Evolutionary conservation across 2,888 invertebrate species (phyloP).

Genomic region (Acanthococcus lagerstroemiae): DNA sequence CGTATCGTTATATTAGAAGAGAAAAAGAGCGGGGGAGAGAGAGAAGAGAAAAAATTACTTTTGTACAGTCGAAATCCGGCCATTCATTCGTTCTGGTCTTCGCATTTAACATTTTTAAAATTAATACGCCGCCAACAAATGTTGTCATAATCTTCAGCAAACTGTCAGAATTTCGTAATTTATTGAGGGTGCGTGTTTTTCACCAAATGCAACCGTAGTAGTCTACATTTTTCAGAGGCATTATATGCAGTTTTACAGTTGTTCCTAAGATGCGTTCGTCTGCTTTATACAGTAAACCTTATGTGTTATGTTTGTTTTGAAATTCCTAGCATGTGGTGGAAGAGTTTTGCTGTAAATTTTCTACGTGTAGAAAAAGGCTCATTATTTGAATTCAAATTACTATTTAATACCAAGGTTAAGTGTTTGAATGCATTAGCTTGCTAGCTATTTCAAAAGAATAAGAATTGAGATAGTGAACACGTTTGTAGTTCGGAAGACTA

Average conservation of each 20-base stretch:
- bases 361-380: too few species aligned
- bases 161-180: conserved; percentile 25
- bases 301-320: too few species aligned
- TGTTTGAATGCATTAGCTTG: too few species aligned
- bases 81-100: conserved; percentile 21
- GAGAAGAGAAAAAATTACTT: not conserved
- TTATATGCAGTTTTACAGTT: not conserved
- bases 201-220: not conserved
- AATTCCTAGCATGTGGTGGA: too few species aligned
- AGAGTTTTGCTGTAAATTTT: too few species aligned
- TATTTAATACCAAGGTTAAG: too few species aligned
- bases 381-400: too few species aligned
- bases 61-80: not conserved
- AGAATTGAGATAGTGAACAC: too few species aligned
- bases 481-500: too few species aligned
- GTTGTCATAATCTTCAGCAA: conserved; percentile 21
- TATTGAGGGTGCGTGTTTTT: conserved; percentile 27
- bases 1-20: not conserved
- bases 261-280: not conserved
- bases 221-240: not conserved
- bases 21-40: not conserved
- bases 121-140: conserved; percentile 20
- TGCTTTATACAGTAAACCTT: not conserved
- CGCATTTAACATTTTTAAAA: conserved; percentile 13
- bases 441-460: too few species aligned